Conservation (phyloP, 2,888 invertebrate species). For the Conus canariensis region DNA sequence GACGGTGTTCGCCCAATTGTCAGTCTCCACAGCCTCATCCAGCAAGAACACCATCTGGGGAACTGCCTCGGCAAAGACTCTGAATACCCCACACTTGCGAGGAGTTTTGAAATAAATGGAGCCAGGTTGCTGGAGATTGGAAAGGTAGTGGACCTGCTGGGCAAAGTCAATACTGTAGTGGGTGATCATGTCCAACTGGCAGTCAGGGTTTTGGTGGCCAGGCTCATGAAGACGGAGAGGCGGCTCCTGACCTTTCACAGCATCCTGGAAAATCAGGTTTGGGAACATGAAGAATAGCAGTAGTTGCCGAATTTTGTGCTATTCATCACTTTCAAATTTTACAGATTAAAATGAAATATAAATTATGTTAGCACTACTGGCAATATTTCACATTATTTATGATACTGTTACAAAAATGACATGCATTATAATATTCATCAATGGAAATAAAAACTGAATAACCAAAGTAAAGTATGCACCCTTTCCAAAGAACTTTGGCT, state of each 20-base stretch:
- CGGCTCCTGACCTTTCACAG: background rate
- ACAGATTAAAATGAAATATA: too few relatives aligned
- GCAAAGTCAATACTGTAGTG: constrained; percentile 45
- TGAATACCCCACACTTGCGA: constrained; percentile 41
- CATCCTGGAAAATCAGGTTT: background rate
- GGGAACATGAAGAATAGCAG: background rate
- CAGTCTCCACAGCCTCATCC: constrained; percentile 32
- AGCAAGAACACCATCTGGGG: constrained; percentile 31
- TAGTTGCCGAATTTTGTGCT: too few relatives aligned
- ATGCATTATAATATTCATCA: too few relatives aligned
- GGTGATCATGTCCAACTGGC: background rate
- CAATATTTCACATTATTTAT: too few relatives aligned
- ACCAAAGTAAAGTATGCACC: too few relatives aligned
- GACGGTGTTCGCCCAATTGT: constrained; percentile 46
- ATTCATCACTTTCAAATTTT: too few relatives aligned
- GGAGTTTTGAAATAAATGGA: constrained; percentile 52
- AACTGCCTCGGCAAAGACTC: constrained; percentile 34
- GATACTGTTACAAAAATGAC: too few relatives aligned
- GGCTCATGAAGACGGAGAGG: too few relatives aligned
- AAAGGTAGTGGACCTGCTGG: constrained; percentile 53
- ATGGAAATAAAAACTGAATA: too few relatives aligned
- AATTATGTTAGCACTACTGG: too few relatives aligned
- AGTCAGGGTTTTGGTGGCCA: background rate
- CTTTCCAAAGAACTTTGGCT: too few relatives aligned
- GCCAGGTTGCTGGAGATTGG: constrained; percentile 54